phyloP scores from a whole-genome alignment of 2,888 invertebrate genomes.

The Diachrysia chrysitis region DNA sequence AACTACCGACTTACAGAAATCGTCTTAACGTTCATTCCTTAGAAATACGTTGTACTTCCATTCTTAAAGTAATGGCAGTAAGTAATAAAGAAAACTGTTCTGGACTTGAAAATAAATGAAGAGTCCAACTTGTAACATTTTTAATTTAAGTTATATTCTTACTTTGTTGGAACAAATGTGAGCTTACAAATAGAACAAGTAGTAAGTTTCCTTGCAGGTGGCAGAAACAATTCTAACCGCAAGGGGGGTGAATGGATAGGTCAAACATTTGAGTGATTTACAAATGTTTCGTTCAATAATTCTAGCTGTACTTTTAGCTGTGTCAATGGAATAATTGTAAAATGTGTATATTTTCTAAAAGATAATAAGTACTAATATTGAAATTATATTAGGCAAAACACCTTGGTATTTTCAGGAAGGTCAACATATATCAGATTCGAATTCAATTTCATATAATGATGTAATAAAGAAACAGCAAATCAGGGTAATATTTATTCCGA shows the following conservation, averaged over 20 bases:
- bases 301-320: no score
- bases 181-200: conserved; percentile 14
- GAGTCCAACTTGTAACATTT: conserved; percentile 30
- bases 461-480: background rate
- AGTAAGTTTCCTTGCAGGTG: background rate
- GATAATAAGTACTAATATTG: background rate
- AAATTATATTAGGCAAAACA: background rate
- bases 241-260: background rate
- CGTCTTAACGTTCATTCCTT: conserved; percentile 19
- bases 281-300: background rate
- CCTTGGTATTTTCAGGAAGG: background rate
- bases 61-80: conserved; percentile 30
- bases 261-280: background rate
- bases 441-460: background rate
- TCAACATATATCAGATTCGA: background rate
- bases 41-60: conserved; percentile 12
- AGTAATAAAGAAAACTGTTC: conserved; percentile 38
- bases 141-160: conserved; percentile 49
- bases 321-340: background rate
- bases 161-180: conserved; percentile 12
- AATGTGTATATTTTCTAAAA: background rate
- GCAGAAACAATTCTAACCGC: background rate
- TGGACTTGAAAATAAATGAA: conserved; percentile 31
- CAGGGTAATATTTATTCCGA: background rate
- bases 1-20: conserved; percentile 16